Evolutionary conservation across 2,888 invertebrate species (phyloP).

Genomic region (Thysanoteuthis rhombus): DNA sequence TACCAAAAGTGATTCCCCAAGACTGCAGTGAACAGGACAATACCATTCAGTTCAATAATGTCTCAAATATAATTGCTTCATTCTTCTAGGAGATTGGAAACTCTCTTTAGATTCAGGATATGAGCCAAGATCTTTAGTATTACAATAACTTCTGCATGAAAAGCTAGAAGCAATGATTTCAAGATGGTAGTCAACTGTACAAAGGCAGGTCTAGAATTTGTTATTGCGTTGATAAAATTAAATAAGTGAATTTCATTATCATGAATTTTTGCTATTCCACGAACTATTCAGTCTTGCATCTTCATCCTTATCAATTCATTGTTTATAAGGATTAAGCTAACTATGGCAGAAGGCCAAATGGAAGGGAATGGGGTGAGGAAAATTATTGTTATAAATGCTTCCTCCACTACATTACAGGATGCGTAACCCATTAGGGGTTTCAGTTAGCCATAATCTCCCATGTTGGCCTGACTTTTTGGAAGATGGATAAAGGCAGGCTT

Average conservation of each 20-base stretch:
- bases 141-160: background rate
- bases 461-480: no score
- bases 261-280: background rate
- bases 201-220: background rate
- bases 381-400: no score
- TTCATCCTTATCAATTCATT: no score
- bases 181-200: background rate
- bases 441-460: no score
- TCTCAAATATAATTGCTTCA: background rate
- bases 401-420: no score
- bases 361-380: no score
- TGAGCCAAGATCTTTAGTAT: background rate
- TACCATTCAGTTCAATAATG: background rate
- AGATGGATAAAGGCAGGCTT: no score
- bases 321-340: no score
- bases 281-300: no score
- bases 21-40: background rate
- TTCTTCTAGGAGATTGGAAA: background rate
- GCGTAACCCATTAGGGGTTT: no score
- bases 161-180: background rate
- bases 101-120: constrained; percentile 12
- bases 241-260: background rate
- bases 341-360: no score
- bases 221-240: background rate
- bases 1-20: background rate